Evolutionary conservation across 2,113 vertebrate species (phyloP).

Genomic region (Vanacampus margaritifer): DNA sequence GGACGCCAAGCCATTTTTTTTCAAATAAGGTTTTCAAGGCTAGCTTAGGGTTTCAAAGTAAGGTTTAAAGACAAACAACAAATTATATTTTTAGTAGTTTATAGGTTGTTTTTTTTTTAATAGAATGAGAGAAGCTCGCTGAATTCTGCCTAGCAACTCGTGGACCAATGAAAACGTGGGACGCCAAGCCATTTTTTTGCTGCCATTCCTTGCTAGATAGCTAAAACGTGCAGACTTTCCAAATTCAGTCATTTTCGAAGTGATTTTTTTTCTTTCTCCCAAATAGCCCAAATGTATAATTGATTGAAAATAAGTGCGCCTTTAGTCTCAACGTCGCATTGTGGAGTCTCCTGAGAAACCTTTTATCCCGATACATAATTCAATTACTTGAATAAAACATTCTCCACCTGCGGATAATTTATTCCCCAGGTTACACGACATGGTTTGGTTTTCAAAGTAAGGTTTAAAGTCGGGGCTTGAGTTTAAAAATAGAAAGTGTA

Average conservation of each 20-base stretch:
- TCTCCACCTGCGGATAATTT: neutral
- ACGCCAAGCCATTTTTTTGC: no score
- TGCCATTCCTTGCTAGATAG: no score
- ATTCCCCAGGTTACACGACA: neutral
- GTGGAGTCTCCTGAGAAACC: constrained; percentile 1
- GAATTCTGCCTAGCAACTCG: neutral
- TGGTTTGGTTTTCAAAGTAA: neutral
- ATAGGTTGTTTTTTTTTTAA: neutral
- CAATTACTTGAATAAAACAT: constrained; percentile 12
- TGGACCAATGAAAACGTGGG: neutral
- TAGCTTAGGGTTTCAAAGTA: no score
- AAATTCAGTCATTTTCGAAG: neutral
- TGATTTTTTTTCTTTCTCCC: neutral
- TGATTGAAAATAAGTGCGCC: constrained; percentile 6
- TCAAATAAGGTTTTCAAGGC: neutral
- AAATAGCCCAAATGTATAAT: constrained; percentile 10
- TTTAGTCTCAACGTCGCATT: constrained; percentile 4
- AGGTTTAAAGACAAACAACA: neutral
- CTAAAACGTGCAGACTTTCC: no score
- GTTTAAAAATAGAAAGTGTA: neutral
- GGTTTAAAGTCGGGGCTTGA: neutral
- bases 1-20: neutral
- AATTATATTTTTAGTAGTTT: neutral
- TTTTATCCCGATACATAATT: constrained; percentile 13
- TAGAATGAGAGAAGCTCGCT: neutral